Conservation (phyloP, 2,797 vertebrate species). For the Halcyon leucocephala region DNA sequence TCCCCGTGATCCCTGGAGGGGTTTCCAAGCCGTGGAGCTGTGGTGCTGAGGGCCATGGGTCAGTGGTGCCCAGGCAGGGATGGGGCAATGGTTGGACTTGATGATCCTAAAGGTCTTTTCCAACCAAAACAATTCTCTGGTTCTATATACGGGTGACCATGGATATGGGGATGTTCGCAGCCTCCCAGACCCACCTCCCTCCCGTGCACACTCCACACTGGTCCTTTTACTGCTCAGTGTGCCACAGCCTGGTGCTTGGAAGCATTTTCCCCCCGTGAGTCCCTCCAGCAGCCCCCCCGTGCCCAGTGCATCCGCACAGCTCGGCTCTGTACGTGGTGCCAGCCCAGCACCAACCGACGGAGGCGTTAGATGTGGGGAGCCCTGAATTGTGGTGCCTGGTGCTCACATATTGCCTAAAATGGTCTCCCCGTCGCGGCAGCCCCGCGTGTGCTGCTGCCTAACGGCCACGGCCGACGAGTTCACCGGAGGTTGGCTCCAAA, state of each 20-base stretch:
- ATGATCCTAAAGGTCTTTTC: too few relatives aligned
- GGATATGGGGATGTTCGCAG: neutral
- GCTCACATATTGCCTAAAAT: conserved; percentile 65
- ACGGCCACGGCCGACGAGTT: neutral
- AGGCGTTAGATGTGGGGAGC: neutral
- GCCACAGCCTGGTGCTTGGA: neutral
- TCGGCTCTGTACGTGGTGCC: accelerated
- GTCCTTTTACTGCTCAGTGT: neutral
- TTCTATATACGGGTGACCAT: neutral
- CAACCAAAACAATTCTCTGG: too few relatives aligned
- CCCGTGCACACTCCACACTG: accelerated
- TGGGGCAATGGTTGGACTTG: too few relatives aligned
- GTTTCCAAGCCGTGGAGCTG: too few relatives aligned
- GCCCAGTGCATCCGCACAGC: accelerated
- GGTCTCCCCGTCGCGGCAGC: neutral
- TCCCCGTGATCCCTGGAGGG: too few relatives aligned
- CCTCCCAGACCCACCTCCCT: neutral
- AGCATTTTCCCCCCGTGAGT: accelerated
- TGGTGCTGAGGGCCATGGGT: too few relatives aligned
- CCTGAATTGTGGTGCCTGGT: accelerated
- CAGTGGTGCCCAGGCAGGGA: too few relatives aligned
- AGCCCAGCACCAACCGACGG: neutral
- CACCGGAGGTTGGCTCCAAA: neutral
- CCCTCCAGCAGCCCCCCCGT: neutral
- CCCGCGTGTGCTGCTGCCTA: neutral